A percentile compares a stretch with the other conserved stretches of the same genome.
phyloP scores from a whole-genome alignment of 2,113 vertebrate genomes.

The Corvus moneduloides region DNA sequence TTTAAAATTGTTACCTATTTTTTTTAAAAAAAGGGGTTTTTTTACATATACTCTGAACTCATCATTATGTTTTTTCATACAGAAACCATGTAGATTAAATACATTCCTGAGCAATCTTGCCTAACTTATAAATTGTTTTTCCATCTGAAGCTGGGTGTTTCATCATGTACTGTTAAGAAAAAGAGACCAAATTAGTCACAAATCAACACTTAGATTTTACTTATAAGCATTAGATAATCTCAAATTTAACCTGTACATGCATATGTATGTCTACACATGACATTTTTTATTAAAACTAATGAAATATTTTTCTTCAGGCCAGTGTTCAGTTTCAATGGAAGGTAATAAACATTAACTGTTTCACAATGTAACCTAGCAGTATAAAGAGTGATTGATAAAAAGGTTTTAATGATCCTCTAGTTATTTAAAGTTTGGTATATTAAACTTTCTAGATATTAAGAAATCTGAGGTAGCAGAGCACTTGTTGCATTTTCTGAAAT shows the following conservation, averaged over 20 bases:
- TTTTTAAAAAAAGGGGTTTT: not conserved
- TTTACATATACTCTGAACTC: not conserved
- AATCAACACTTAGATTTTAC: not conserved
- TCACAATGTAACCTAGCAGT: not conserved
- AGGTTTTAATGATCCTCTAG: not conserved
- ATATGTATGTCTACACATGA: not conserved
- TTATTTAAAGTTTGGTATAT: not conserved
- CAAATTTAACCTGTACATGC: not conserved
- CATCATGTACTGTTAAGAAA: slow-evolving; percentile 50
- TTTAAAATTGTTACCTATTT: not conserved
- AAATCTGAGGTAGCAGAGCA: not conserved
- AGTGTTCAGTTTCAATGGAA: not conserved
- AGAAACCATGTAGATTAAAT: not conserved
- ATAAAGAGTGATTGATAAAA: not conserved
- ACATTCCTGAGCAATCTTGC: not conserved
- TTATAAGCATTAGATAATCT: not conserved
- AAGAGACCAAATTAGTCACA: not conserved
- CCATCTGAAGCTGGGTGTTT: slow-evolving; percentile 33
- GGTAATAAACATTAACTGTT: not conserved
- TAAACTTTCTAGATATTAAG: not conserved
- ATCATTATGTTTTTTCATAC: not conserved
- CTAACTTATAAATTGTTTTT: slow-evolving; percentile 52
- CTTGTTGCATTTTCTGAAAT: not conserved
- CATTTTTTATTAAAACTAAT: not conserved
- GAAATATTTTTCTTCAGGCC: not conserved